Evolutionary conservation across 2,888 invertebrate genomes (phyloP), one percentile per base, ranked within the genome.

Genomic region (Eupithecia abbreviata): DNA sequence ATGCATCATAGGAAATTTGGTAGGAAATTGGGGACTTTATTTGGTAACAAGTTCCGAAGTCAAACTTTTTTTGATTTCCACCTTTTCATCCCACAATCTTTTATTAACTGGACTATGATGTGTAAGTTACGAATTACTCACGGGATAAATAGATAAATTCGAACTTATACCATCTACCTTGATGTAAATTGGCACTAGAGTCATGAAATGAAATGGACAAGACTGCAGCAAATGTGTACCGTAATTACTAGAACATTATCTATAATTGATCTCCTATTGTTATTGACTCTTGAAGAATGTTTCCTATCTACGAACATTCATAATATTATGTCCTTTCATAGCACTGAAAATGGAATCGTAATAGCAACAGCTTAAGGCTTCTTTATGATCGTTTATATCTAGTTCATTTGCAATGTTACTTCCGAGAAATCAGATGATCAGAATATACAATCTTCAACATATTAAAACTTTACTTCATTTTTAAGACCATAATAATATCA

Each of bases 181-280:
- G 55, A 18, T 58, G 18, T 58, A 58, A 58, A 18, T 58, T 58
- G 55, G 55, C 55, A 13, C 55, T 18, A 58, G 55, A 58, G 18
- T 18, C 55, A 58, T 72, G 18, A 55, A 45, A 76, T 71, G 66
- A 75, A 77, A 73, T 43, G 67, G n/a, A 45, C n/a, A 6, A 58
- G 55, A 67, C 77, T 74, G 72, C 42, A 80, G 76, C 77, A 81
- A 83, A 84, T 81, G 81, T 77, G 77, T 74, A 71, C 78, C 76
- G 77, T 82, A 85, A 86, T 82, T 80, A 77, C 78, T 65, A 58
- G 55, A 9, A 73, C 75, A 82, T 84, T 82, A 83, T 72, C 78
- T 55, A 43, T 85, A 85, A 86, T 85, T 82, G 81, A 73, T 71
- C 80, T 77, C 77, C 81, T 82, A 82, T 83, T 77, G 77, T 76